phyloP scores from a whole-genome alignment of 2,888 invertebrate species.

The Cabera pusaria region DNA sequence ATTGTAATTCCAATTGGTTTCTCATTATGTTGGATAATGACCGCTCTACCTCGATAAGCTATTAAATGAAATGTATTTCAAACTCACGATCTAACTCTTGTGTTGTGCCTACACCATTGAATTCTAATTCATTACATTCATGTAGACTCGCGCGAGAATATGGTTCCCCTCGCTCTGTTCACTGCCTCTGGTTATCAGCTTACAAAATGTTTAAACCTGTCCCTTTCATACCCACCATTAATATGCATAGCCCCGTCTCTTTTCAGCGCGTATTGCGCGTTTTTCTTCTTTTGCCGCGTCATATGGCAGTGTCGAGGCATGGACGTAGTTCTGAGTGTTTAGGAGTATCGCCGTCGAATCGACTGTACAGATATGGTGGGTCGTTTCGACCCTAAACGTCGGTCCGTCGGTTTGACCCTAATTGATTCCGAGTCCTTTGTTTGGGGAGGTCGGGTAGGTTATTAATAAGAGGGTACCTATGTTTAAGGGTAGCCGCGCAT shows the following conservation, averaged over 20 bases:
- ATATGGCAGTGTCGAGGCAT: slow-evolving; percentile 71
- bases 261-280: slow-evolving; percentile 77
- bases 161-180: slow-evolving; percentile 79
- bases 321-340: slow-evolving; percentile 61
- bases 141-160: slow-evolving; percentile 78
- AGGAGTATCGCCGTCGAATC: slow-evolving; percentile 52
- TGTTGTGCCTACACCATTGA: slow-evolving; percentile 58
- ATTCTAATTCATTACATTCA: slow-evolving; percentile 82
- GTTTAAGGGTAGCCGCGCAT: slow-evolving; percentile 69
- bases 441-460: slow-evolving; percentile 66
- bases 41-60: slow-evolving; percentile 36
- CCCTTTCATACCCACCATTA: slow-evolving; percentile 62
- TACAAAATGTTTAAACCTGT: slow-evolving; percentile 77
- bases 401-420: slow-evolving; percentile 52
- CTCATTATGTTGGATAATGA: slow-evolving; percentile 11
- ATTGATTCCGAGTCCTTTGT: slow-evolving; percentile 76
- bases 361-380: slow-evolving; percentile 41
- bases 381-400: slow-evolving; percentile 38
- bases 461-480: slow-evolving; percentile 61
- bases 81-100: slow-evolving; percentile 58
- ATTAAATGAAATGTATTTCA: slow-evolving; percentile 56
- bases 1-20: slow-evolving; percentile 28
- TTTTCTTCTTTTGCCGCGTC: slow-evolving; percentile 83
- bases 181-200: slow-evolving; percentile 81
- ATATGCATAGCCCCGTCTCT: slow-evolving; percentile 66